Conservation (phyloP, 2,113 vertebrate species). For the Tachuris rubrigastra region DNA sequence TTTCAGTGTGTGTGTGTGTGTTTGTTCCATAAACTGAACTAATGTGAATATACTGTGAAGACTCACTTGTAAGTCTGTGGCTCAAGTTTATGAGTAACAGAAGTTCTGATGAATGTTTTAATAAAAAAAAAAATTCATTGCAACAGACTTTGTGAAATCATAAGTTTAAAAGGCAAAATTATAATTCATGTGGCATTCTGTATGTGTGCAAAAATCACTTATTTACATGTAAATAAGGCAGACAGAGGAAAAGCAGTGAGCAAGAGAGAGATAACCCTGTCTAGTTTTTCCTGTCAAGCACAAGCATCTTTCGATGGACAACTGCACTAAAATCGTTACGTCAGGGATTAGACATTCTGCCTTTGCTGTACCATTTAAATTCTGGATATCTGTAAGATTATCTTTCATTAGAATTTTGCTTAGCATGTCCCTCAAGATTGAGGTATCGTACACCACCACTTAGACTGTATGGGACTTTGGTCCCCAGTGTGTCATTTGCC, state of each 20-base stretch:
- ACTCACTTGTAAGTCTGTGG: neutral
- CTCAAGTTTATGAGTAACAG: neutral
- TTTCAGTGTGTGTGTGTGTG: neutral
- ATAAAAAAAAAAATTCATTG: neutral
- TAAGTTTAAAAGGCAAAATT: neutral
- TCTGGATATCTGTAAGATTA: neutral
- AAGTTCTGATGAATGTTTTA: neutral
- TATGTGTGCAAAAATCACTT: conserved; percentile 1
- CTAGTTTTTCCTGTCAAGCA: neutral
- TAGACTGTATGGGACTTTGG: neutral
- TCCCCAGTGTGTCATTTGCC: neutral
- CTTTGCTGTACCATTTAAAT: neutral
- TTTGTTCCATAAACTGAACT: neutral
- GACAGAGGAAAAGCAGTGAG: neutral
- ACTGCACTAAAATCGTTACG: neutral
- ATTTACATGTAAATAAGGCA: conserved; percentile 16
- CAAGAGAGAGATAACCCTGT: neutral
- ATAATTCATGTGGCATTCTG: neutral
- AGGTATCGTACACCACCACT: neutral
- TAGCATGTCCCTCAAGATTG: neutral
- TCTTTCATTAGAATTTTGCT: neutral
- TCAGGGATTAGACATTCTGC: neutral
- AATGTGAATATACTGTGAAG: neutral
- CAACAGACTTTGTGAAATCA: neutral
- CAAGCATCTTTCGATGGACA: neutral